Percentiles rank a stretch among this genome's conserved stretches.
Evolutionary conservation across 2,113 vertebrate species (phyloP).

Genomic region (Kryptolebias marmoratus): DNA sequence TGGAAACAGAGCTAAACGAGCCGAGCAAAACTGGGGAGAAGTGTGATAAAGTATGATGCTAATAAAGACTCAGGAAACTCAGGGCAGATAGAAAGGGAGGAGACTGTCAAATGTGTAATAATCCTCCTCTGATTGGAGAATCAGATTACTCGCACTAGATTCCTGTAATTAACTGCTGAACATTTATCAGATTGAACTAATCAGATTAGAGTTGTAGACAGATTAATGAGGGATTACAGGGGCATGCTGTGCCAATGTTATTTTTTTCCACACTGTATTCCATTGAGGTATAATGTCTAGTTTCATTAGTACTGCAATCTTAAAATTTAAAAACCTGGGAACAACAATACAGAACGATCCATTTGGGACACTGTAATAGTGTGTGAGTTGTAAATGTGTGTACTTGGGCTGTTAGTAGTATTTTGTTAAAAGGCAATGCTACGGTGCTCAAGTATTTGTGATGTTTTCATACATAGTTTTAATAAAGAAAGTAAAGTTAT

Average conservation of each 20-base stretch:
- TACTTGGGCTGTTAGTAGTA: too few species aligned
- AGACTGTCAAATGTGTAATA: slow-evolving; percentile 43
- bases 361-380: neutral
- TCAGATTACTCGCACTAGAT: slow-evolving; percentile 53
- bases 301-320: neutral
- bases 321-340: slow-evolving; percentile 4
- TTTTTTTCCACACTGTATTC: neutral
- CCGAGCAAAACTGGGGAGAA: slow-evolving; percentile 15
- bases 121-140: slow-evolving; percentile 57
- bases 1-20: slow-evolving; percentile 31
- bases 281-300: neutral
- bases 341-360: neutral
- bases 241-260: slow-evolving; percentile 1
- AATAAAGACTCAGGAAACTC: neutral
- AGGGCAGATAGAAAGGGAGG: neutral
- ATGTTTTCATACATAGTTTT: too few species aligned
- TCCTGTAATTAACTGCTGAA: slow-evolving; percentile 54
- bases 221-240: slow-evolving; percentile 54
- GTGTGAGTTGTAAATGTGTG: too few species aligned
- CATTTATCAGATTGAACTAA: slow-evolving; percentile 60
- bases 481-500: too few species aligned
- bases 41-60: slow-evolving; percentile 17
- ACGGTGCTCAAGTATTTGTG: too few species aligned
- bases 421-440: too few species aligned
- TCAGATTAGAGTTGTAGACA: slow-evolving; percentile 65